A percentile compares a stretch with the other conserved stretches of the same genome.
These are phyloP conservation scores for Erethizon dorsatum DNA, from an alignment of 2,797 vertebrate genomes.

Conservation along the genomic window DNA sequence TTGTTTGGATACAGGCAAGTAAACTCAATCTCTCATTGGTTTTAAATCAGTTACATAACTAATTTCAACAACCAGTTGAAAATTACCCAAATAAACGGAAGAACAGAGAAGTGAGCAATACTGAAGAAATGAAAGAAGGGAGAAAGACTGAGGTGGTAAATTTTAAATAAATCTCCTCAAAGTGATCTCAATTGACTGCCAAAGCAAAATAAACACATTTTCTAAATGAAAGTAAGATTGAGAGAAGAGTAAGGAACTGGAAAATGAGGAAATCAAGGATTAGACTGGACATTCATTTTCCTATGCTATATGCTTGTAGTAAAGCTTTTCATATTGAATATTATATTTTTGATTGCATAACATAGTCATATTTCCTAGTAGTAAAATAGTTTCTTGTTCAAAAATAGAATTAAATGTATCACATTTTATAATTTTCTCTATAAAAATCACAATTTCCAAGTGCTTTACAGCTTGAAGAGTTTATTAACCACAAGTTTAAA, in stretches of 20 bases:
- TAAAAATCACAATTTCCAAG: neutral
- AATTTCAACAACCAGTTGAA: neutral
- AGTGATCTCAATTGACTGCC: neutral
- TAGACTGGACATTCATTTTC: neutral
- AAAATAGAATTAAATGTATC: constrained; percentile 7
- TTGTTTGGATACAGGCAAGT: neutral
- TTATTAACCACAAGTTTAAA: neutral
- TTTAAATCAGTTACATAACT: neutral
- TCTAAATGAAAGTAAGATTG: neutral
- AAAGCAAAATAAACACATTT: neutral
- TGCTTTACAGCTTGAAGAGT: neutral
- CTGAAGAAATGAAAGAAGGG: neutral
- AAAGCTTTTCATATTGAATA: constrained; percentile 3
- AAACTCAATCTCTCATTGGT: neutral
- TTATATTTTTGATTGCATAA: neutral
- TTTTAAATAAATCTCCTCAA: neutral
- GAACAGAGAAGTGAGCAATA: neutral
- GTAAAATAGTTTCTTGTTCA: constrained; percentile 41
- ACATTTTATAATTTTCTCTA: neutral
- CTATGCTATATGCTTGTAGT: neutral
- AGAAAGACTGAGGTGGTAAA: neutral
- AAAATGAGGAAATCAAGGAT: neutral
- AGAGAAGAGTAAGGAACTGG: neutral
- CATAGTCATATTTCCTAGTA: neutral
- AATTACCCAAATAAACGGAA: neutral